phyloP scores from a whole-genome alignment of 2,113 vertebrate species.

The Larimichthys crocea region DNA sequence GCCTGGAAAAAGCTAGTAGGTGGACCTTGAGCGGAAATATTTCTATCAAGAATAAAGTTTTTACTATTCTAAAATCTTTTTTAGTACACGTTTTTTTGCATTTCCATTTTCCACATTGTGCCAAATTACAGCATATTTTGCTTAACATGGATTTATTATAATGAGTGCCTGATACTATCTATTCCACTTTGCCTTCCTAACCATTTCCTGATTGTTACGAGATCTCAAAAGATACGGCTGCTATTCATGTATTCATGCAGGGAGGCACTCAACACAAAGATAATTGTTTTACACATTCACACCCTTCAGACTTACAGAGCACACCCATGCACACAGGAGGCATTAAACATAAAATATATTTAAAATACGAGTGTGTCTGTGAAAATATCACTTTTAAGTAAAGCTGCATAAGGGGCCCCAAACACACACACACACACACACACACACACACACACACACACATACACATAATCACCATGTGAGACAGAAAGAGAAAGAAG shows the following conservation, averaged over 20 bases:
- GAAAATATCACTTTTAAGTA: not conserved
- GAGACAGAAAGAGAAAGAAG: slow-evolving; percentile 29
- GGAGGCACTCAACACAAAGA: not conserved
- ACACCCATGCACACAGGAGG: not conserved
- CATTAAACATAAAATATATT: not conserved
- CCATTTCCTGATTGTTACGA: slow-evolving; percentile 9
- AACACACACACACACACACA: not conserved
- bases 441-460: not conserved
- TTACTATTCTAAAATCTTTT: not conserved
- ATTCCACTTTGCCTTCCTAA: not conserved
- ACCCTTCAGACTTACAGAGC: not conserved
- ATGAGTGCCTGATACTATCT: not conserved
- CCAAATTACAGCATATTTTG: not conserved
- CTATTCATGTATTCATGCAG: not conserved
- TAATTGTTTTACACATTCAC: not conserved
- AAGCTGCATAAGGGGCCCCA: not conserved
- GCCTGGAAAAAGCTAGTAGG: not conserved
- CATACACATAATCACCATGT: not conserved
- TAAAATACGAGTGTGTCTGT: no score
- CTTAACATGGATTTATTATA: not conserved
- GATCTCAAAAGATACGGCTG: slow-evolving; percentile 21
- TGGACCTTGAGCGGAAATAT: not conserved
- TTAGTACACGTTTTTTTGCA: no score
- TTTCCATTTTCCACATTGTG: not conserved
- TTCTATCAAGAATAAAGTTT: not conserved